A percentile compares a stretch with the other conserved stretches of the same genome.
These are phyloP conservation scores for Agrochola circellaris DNA, from an alignment of 2,888 invertebrate species.

Conservation along the genomic window DNA sequence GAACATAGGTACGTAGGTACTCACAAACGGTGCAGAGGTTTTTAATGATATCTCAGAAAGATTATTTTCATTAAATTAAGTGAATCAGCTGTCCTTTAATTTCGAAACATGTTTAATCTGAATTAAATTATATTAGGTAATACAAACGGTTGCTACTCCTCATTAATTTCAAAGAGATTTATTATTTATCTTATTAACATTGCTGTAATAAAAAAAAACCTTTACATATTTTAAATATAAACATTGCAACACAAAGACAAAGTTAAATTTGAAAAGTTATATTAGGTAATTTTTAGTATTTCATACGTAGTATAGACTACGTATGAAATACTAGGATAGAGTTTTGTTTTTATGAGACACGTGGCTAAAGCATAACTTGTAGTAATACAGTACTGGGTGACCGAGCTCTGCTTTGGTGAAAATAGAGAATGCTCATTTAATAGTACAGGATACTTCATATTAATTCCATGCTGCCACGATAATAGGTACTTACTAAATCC, in stretches of 20 bases:
- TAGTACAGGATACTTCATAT: no score
- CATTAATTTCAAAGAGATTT: background rate
- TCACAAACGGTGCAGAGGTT: no score
- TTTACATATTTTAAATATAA: background rate
- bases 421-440: no score
- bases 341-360: background rate
- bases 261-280: background rate
- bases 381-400: no score
- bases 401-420: no score
- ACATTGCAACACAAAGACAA: background rate
- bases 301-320: no score
- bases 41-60: no score
- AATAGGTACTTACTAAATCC: no score
- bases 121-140: background rate
- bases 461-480: no score
- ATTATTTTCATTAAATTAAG: no score
- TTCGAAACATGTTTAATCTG: background rate
- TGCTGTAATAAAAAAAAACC: background rate
- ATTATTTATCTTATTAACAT: background rate
- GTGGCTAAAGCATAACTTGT: background rate
- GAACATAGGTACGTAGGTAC: no score
- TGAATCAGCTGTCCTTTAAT: background rate
- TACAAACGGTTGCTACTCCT: background rate
- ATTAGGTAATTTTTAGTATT: background rate
- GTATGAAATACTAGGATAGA: no score